Evolutionary conservation across 2,113 vertebrate genomes (phyloP).

Genomic region (Mixornis gularis): DNA sequence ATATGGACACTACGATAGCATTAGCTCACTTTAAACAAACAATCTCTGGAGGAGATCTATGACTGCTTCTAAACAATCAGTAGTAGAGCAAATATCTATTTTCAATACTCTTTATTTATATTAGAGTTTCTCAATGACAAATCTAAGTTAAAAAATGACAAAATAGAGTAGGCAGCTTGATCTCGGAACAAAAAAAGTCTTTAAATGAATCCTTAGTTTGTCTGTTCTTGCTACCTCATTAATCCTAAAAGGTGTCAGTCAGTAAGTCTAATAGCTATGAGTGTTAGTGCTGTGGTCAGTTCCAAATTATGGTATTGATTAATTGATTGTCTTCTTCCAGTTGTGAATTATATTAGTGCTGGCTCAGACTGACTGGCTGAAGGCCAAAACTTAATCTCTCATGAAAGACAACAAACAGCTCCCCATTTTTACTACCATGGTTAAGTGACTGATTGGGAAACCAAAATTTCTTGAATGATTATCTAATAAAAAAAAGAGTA

Average conservation of each 20-base stretch:
- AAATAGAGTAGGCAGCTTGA: constrained; percentile 31
- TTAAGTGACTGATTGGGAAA: constrained; percentile 27
- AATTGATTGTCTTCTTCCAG: constrained; percentile 75
- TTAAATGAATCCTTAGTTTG: constrained; percentile 62
- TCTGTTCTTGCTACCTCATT: constrained; percentile 63
- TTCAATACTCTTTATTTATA: constrained; percentile 17
- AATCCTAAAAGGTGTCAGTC: constrained; percentile 71
- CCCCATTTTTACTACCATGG: constrained; percentile 14
- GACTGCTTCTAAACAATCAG: neutral
- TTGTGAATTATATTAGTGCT: constrained; percentile 70
- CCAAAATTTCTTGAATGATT: constrained; percentile 18
- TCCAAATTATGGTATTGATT: constrained; percentile 80
- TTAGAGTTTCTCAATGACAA: constrained; percentile 22
- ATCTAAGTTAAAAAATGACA: constrained; percentile 29
- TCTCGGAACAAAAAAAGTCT: constrained; percentile 23
- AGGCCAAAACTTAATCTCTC: constrained; percentile 60
- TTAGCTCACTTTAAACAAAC: neutral
- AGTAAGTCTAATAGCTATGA: constrained; percentile 66
- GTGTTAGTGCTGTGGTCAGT: constrained; percentile 69
- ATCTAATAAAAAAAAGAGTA: constrained; percentile 23
- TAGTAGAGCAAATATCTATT: constrained; percentile 20
- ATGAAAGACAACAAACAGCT: constrained; percentile 38
- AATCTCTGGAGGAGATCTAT: neutral
- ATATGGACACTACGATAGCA: neutral
- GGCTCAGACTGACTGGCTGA: constrained; percentile 48